Evolutionary conservation across 2,113 vertebrate genomes (phyloP), one percentile per base, ranked within the genome.

Genomic region (Bucco capensis): DNA sequence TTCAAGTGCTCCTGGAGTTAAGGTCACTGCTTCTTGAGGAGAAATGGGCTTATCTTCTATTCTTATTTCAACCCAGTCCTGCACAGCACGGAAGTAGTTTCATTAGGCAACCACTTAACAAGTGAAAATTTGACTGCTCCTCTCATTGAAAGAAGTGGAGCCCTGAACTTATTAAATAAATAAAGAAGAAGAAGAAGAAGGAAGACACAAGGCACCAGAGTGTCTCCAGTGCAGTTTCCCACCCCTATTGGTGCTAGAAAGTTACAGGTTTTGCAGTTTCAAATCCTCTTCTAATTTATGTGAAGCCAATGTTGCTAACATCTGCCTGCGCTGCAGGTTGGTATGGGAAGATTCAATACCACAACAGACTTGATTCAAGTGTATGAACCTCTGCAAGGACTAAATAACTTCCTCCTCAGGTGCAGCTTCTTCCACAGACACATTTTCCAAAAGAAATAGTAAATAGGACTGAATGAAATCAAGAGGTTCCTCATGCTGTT

Each of bases 251-350:
- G 19, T 79, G 31, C 30, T 77, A 84, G 78, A 53, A 93, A 76
- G 12, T 92, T 58, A 92, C 17, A 70, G 67, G 56, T 84, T 91
- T 65, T 85, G 89, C 89, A 93, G 78, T 94, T 95, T 94, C 95
- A 58, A 87, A 69, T 94, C 84, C 91, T 65, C 54, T 87, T 93
- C 80, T 64, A 40, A 42, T 78, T 71, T 93, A 31, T 35, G 44
- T 56, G n/a, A 72, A 46, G 30, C 16, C n/a, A 18, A 73, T 65
- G 24, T 57, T 74, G 38, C 58, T 61, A 82, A 61, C 58, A 75
- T 93, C 89, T 91, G 81, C 74, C 84, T 78, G 66, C 74, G 53
- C 70, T 61, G 70, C 57, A 86, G 77, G 57, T 72, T 86, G 54
- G 16, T 8, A 35, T 35, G 40, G 31, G 78, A 57, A 78, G n/a